These are phyloP conservation scores for Pitangus sulphuratus DNA, from an alignment of 2,797 vertebrate species.

Conservation along the genomic window DNA sequence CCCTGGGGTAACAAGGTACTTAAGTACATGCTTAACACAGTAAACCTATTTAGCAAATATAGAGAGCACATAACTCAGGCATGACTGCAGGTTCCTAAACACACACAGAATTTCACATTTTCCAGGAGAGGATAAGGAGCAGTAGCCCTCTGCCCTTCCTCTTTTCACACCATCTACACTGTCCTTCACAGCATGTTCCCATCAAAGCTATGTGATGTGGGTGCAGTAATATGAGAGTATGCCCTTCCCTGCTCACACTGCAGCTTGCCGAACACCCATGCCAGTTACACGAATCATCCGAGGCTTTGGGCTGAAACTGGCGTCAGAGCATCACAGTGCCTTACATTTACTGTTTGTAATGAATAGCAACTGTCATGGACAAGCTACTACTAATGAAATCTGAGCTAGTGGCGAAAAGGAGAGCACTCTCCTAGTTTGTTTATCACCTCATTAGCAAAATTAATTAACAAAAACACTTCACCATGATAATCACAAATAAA, in stretches of 20 bases:
- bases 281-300: neutral
- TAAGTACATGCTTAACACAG: neutral
- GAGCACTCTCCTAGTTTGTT: constrained; percentile 35
- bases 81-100: neutral
- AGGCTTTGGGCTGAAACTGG: neutral
- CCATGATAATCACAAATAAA: constrained; percentile 31
- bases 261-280: neutral
- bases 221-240: neutral
- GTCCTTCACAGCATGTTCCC: neutral
- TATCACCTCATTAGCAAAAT: constrained; percentile 66
- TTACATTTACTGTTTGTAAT: neutral
- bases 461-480: constrained; percentile 55
- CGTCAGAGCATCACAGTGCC: neutral
- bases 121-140: neutral
- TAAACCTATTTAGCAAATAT: neutral
- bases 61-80: neutral
- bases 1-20: neutral
- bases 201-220: neutral
- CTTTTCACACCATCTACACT: neutral
- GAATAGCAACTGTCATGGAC: neutral
- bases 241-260: neutral
- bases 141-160: neutral
- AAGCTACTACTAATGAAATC: constrained; percentile 42
- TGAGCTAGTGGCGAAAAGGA: constrained; percentile 18
- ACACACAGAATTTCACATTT: neutral